Conservation (phyloP, 2,888 invertebrate genomes). For the Norana najaformis region DNA sequence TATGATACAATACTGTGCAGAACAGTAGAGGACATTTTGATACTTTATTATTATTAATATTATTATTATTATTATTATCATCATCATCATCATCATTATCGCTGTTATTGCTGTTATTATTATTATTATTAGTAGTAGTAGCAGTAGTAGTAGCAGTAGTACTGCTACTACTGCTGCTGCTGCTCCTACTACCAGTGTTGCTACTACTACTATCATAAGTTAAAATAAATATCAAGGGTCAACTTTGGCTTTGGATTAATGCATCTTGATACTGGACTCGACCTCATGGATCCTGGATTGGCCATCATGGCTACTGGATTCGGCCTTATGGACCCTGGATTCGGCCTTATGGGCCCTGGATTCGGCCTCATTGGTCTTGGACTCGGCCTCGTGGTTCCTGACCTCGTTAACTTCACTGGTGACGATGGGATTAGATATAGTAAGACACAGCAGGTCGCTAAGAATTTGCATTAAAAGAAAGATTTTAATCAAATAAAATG, state of each 20-base stretch:
- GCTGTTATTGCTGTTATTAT: too few species aligned
- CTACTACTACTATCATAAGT: neutral
- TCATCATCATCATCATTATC: neutral
- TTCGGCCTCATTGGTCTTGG: too few species aligned
- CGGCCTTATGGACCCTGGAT: neutral
- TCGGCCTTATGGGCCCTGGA: too few species aligned
- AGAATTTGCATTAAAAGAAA: neutral
- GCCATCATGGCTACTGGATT: too few species aligned
- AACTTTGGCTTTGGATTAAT: too few species aligned
- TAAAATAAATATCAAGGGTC: neutral
- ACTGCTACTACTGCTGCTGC: neutral
- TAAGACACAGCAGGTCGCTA: neutral
- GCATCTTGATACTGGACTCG: too few species aligned
- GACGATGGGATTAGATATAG: neutral
- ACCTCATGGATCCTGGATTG: too few species aligned
- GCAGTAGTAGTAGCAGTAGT: neutral
- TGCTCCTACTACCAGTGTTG: neutral
- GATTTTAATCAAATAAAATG: too few species aligned
- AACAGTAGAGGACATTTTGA: too few species aligned
- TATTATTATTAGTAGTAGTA: neutral
- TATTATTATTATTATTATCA: neutral
- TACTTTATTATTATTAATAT: neutral
- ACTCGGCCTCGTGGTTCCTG: neutral
- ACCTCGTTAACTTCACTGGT: neutral
- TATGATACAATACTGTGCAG: too few species aligned